Evolutionary conservation across 2,888 invertebrate genomes (phyloP), one percentile per base, ranked within the genome.

Genomic region (Timema podura): DNA sequence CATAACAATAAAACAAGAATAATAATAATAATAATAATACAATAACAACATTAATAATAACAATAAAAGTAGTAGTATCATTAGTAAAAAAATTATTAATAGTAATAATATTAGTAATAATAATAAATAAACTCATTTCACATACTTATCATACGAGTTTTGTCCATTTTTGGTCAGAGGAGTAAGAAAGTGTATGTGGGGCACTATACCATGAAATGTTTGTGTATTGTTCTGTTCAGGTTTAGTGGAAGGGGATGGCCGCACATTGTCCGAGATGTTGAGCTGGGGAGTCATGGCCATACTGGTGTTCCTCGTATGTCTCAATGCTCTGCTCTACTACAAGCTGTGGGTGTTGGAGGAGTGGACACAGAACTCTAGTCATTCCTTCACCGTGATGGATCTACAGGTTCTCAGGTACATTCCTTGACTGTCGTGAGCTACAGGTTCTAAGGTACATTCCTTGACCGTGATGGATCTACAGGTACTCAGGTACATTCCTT

Each of bases 311-410:
- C 82, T 93, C 77, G 81, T 87, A 59, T 76, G 89, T 75, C 88
- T 90, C 79, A 92, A 92, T 83, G 91, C 90, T 74, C 84, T 92
- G 80, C 87, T 96, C 72, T 93, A 93, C 85, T 91, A 91, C 83
- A 90, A 91, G 82, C 85, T 96, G 75, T 91, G 91, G 90, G 85
- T 87, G 75, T 81, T 90, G 74, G 90, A 92, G 79, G 85, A 87
- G 73, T 78, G 77, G 73, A 76, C 79, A 61, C 77, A 75, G 73
- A 76, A 71, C 74, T 75, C 72, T 70, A 76, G 69, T 70, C 77
- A 65, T 71, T 75, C 68, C 48, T 73, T 73, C 74, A 83, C 82
- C 64, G 78, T 85, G 64, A 79, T 85, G 79, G 85, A 85, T 78
- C 77, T 85, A 71, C 83, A 85, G 73, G 81, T 83, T 75, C 78